Evolutionary conservation across 2,797 vertebrate genomes (phyloP).

Genomic region (Eurystomus glaucurus): DNA sequence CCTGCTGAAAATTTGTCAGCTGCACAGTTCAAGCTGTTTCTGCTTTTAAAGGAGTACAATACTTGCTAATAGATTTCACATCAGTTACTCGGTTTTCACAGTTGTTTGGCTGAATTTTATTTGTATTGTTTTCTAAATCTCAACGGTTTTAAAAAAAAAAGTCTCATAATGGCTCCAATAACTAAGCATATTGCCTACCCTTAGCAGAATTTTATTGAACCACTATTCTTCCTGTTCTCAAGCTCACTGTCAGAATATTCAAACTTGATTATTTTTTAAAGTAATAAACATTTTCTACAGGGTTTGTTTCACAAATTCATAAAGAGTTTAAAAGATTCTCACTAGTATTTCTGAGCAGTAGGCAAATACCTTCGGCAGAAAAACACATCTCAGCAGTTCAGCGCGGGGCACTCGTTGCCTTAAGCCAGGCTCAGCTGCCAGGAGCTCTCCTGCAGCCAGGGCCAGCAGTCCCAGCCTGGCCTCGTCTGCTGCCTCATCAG

Average conservation of each 20-base stretch:
- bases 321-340: background rate
- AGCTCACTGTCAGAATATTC: background rate
- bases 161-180: background rate
- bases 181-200: background rate
- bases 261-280: background rate
- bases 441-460: background rate
- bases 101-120: background rate
- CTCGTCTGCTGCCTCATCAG: background rate
- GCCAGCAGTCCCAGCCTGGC: accelerated
- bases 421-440: background rate
- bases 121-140: background rate
- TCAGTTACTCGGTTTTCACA: background rate
- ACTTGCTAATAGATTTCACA: background rate
- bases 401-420: accelerated
- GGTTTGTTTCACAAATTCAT: background rate
- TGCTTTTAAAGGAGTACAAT: background rate
- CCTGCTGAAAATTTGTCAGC: background rate
- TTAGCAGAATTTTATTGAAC: background rate
- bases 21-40: background rate
- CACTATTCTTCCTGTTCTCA: background rate
- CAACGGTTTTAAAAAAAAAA: background rate
- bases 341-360: background rate
- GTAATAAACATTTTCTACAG: background rate
- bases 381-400: background rate
- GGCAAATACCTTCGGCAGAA: background rate